Base-by-base conservation (phyloP, 2,797 vertebrate species). In the Chiroxiphia lanceolata region DNA sequence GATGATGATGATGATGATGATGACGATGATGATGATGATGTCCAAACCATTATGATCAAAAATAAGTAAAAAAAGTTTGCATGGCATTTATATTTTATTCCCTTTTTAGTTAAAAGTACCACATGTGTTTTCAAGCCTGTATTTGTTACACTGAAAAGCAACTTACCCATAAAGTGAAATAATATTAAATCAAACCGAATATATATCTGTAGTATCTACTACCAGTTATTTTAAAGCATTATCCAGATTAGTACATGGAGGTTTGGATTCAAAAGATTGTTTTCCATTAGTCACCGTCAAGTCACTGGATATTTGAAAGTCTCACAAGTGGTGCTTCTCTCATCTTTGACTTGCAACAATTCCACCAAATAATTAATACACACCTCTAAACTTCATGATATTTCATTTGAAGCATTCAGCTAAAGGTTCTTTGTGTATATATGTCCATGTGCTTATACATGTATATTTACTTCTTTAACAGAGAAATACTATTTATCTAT, bases 41-140 rank as follows among this genome's bases (percentile, higher is more conserved):
- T 25, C 9, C 7, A 90, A 83, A 61, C 3, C 4, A 38, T 11
- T 19, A 65, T 7, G 6, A 69, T 26, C 4, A 54, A 47, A 63
- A 33, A 26, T 0, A 34, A 23, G 0, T 11, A 16, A 45, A 20
- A 63, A 15, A 29, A 5, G 0, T 38, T 48, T 50, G 63, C 10
- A 29, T 21, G 1, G 8, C 50, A 85, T 79, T 87, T 77, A 50
- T 59, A 77, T 74, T 74, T 9, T 67, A 33, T 72, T 90, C 10
- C 18, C 12, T 61, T 48, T 84, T 60, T 40, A 83, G 6, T 10
- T 5, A 86, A n/a, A 80, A 64, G 11, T 53, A 14, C 3, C 2
- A 47, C 1, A 40, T 20, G 3, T 56, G 22, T 29, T 82, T 88
- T 75, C 68, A 54, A 72, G 11, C 57, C 33, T 54, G 17, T 25